Base-by-base conservation (phyloP, 2,888 invertebrate species). In the Pterobdella sp. region DNA sequence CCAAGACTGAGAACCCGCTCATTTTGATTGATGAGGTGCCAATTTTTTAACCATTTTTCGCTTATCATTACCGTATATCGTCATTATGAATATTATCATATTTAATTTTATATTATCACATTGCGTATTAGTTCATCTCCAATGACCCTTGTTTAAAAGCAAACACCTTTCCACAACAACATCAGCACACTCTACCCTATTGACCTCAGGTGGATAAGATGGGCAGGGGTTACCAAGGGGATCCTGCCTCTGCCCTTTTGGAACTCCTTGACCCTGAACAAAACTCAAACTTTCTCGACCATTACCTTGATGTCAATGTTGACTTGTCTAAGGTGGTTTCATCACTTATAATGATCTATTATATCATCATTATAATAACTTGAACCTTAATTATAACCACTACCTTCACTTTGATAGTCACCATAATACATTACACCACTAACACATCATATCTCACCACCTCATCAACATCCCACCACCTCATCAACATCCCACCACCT, bases 251-350 rank as follows among this genome's bases (percentile, higher is more conserved):
- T 0, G 98, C 98, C 0, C 87, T 99, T 0, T 86, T 99, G 0
- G 98, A 99, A 84, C 87, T 99, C 77, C 86, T 99, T 1, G 98
- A 99, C 86, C 98, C 98, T 0, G 98, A 99, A 84, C 98, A 99
- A 84, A 99, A 99, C 85, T 88, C 90, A 1, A 95, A 97, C 84
- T 99, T 99, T 85, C 86, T 98, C 66, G 98, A 99, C 84, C 97
- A 99, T 84, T 99, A 98, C 84, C 85, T 99, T 74, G 98, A 99
- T 85, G 97, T 99, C 22, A 89, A 95, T 0, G 92, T 98, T 1
- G 98, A 99, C 85, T 85, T 99, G 72, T 96, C 97, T 0, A 92
- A 91, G 82, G 88, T 87, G 78, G 72, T 18, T 29, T n/a, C 22
- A 42, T n/a, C n/a, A n/a, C n/a, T n/a, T n/a, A 22, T 56, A 7